Evolutionary conservation across 1,140 invertebrate species (phyloP).

Genomic region (Nebria ingens): DNA sequence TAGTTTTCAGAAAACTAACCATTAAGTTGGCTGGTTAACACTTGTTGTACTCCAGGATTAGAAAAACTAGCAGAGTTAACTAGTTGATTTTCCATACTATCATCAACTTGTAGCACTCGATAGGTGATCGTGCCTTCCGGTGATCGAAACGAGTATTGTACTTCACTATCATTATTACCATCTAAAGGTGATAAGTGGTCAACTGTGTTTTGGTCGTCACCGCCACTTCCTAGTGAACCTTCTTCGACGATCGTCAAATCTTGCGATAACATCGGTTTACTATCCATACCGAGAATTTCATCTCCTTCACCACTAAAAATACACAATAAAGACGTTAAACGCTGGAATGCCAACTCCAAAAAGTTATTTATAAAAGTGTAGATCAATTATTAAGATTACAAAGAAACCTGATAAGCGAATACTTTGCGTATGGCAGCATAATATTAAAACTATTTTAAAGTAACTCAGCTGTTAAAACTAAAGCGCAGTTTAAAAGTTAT

Average conservation of each 20-base stretch:
- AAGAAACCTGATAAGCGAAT: not conserved
- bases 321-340: no score
- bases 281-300: constrained; percentile 15
- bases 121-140: constrained; percentile 32
- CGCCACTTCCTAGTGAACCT: constrained; percentile 30
- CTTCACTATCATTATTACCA: constrained; percentile 27
- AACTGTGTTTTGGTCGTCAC: constrained; percentile 30
- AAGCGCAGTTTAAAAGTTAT: no score
- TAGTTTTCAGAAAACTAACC: constrained; percentile 14
- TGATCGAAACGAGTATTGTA: constrained; percentile 31
- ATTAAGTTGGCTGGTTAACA: constrained; percentile 30
- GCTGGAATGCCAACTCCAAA: no score
- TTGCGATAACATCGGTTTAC: constrained; percentile 27
- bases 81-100: constrained; percentile 25
- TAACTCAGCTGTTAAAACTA: no score
- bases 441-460: no score
- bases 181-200: constrained; percentile 33
- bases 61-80: constrained; percentile 23
- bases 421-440: no score
- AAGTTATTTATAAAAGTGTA: no score
- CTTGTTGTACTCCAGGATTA: constrained; percentile 24
- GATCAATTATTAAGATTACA: constrained; percentile 15
- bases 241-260: constrained; percentile 23
- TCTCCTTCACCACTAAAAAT: constrained; percentile 24
- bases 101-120: constrained; percentile 32